These are phyloP conservation scores for Theodoxus fluviatilis DNA, from an alignment of 2,888 invertebrate genomes.

Conservation along the genomic window DNA sequence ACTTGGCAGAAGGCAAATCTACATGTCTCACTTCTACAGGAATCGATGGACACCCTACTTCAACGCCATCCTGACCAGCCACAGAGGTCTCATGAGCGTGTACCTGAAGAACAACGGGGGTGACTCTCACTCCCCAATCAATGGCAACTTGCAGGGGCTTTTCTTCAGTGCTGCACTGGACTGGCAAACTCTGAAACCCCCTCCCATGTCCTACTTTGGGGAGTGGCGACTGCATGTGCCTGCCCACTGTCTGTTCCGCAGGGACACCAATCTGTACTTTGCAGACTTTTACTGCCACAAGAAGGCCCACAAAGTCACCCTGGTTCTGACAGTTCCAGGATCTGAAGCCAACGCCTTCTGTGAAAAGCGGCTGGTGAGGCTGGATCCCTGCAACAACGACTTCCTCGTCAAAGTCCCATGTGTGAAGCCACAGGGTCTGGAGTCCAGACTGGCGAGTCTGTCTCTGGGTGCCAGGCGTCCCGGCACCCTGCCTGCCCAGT, in stretches of 20 bases:
- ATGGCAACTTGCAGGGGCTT: constrained; percentile 44
- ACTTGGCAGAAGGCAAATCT: no score
- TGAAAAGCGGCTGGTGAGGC: constrained; percentile 22
- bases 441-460: not conserved
- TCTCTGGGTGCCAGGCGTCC: not conserved
- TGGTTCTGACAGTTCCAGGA: constrained; percentile 41
- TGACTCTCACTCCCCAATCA: constrained; percentile 46
- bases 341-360: constrained; percentile 30
- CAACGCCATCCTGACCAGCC: constrained; percentile 25
- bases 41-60: constrained; percentile 29
- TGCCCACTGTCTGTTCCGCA: constrained; percentile 23
- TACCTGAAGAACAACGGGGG: constrained; percentile 57
- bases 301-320: constrained; percentile 55
- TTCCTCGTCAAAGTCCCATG: constrained; percentile 26
- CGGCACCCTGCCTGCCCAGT: no score
- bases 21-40: constrained; percentile 26
- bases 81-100: constrained; percentile 45
- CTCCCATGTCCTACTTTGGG: constrained; percentile 34
- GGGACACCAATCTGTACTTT: constrained; percentile 49
- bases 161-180: constrained; percentile 58
- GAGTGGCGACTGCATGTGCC: constrained; percentile 30
- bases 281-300: constrained; percentile 64
- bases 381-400: constrained; percentile 29
- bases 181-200: constrained; percentile 40
- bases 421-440: no score